A percentile compares a stretch with the other conserved stretches of the same genome.
These are phyloP conservation scores for Melanerpes formicivorus DNA, from an alignment of 2,113 vertebrate genomes.

Conservation along the genomic window DNA sequence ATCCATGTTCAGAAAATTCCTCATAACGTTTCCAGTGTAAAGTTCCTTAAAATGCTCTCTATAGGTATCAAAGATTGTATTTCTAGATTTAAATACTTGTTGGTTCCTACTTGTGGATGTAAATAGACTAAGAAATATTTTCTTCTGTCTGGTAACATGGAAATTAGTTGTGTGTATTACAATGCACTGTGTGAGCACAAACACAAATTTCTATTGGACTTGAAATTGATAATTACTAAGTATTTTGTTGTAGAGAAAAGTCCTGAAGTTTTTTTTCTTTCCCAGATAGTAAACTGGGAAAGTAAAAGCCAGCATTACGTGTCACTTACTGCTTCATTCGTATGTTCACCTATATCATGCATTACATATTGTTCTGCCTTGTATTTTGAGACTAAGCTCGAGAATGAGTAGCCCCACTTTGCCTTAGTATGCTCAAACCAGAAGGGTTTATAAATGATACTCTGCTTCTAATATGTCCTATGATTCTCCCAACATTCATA, in stretches of 20 bases:
- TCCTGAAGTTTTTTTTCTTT: background rate
- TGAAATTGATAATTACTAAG: background rate
- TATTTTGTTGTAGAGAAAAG: background rate
- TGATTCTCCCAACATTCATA: background rate
- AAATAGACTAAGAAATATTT: too few species aligned
- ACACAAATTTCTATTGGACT: background rate
- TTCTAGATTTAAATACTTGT: background rate
- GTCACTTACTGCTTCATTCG: background rate
- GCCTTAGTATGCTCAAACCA: background rate
- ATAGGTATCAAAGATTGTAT: rapidly evolving
- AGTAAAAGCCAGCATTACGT: rapidly evolving
- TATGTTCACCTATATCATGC: background rate
- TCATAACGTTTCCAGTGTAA: rapidly evolving
- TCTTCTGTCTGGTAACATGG: too few species aligned
- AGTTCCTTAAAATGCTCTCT: rapidly evolving
- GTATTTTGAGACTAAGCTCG: too few species aligned
- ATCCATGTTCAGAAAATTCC: rapidly evolving
- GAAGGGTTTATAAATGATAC: background rate
- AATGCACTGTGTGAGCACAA: rapidly evolving
- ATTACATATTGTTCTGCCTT: background rate
- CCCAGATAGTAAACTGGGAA: background rate
- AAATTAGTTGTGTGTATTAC: rapidly evolving
- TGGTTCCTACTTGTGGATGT: background rate
- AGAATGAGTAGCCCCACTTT: background rate
- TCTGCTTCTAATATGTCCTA: background rate